Evolutionary conservation across 2,113 vertebrate species (phyloP).

Genomic region (Sphaerodactylus townsendi): DNA sequence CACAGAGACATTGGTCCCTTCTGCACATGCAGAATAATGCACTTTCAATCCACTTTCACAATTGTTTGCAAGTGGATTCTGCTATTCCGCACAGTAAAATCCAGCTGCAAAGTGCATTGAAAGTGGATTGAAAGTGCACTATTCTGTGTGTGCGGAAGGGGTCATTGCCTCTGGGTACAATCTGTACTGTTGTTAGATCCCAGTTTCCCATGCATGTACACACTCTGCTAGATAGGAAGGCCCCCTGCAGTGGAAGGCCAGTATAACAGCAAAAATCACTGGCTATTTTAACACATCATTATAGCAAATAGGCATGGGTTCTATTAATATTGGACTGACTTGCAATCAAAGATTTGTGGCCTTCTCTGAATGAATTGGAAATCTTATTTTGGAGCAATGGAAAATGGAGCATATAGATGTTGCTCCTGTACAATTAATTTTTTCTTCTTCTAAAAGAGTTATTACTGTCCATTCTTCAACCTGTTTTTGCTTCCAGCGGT

Average conservation of each 20-base stretch:
- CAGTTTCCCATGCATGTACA: neutral
- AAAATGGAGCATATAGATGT: neutral
- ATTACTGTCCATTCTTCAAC: neutral
- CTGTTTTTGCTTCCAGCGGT: neutral
- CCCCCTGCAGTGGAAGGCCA: neutral
- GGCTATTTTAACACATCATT: neutral
- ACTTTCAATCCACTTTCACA: too few species aligned
- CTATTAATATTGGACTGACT: neutral
- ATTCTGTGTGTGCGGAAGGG: too few species aligned
- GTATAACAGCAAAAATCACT: neutral
- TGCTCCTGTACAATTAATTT: neutral
- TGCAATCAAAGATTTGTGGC: neutral
- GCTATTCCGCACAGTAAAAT: too few species aligned
- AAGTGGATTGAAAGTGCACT: too few species aligned
- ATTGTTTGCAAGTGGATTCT: too few species aligned
- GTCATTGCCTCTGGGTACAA: neutral
- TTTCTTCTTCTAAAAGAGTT: neutral
- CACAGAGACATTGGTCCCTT: neutral
- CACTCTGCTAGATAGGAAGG: neutral
- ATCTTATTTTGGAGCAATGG: neutral
- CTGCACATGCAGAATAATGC: too few species aligned
- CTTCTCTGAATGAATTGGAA: neutral
- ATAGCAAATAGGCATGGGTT: neutral
- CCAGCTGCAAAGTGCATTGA: too few species aligned
- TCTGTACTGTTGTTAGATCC: neutral